Evolutionary conservation across 2,888 invertebrate genomes (phyloP).

Genomic region (Oegoconia quadripuncta): DNA sequence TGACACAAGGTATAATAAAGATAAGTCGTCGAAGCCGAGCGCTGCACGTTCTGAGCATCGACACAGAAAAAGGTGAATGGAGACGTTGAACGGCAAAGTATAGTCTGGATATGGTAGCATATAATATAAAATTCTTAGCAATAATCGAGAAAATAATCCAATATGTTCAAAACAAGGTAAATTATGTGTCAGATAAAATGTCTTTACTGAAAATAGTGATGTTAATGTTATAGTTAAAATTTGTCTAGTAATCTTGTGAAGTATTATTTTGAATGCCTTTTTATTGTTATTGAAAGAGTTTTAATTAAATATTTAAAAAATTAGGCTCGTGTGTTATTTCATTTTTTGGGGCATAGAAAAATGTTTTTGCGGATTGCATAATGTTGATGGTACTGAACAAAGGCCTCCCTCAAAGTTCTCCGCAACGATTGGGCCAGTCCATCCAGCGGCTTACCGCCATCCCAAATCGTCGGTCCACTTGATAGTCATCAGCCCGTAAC

Average conservation of each 20-base stretch:
- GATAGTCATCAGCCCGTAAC: too few species aligned
- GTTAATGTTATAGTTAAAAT: not conserved
- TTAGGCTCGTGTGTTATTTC: not conserved
- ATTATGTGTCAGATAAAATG: too few species aligned
- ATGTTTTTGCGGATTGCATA: not conserved
- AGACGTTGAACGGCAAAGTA: too few species aligned
- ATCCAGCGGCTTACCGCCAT: too few species aligned
- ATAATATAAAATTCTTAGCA: too few species aligned
- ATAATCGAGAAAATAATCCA: too few species aligned
- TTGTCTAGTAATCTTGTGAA: not conserved
- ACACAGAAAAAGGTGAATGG: constrained; percentile 57
- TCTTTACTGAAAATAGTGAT: too few species aligned
- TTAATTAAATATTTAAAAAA: constrained; percentile 7
- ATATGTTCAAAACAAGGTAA: too few species aligned
- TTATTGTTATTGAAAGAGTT: constrained; percentile 9
- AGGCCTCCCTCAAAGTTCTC: too few species aligned
- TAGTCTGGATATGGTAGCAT: too few species aligned
- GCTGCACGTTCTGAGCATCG: constrained; percentile 64
- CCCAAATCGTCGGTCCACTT: too few species aligned
- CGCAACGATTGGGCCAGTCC: too few species aligned
- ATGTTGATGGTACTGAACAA: not conserved
- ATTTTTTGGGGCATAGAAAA: not conserved
- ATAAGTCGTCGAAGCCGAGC: constrained; percentile 54
- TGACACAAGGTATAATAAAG: constrained; percentile 59
- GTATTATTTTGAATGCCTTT: not conserved